phyloP scores from a whole-genome alignment of 2,113 vertebrate genomes.

The Drymodes brunneopygia region DNA sequence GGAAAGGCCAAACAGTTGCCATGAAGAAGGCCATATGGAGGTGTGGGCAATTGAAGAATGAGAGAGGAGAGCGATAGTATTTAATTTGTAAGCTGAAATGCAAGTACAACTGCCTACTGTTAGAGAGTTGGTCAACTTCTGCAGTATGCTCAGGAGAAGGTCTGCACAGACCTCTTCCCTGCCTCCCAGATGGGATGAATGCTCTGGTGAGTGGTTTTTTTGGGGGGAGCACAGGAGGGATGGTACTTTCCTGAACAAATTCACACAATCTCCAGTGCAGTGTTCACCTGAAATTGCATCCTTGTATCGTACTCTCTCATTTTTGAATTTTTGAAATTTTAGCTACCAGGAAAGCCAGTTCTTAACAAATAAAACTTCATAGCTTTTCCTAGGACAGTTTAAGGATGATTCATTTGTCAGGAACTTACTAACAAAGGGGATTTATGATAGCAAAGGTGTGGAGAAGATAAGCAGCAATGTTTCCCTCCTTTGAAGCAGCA shows the following conservation, averaged over 20 bases:
- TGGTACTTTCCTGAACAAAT: background rate
- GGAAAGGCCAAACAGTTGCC: background rate
- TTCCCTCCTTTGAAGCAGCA: background rate
- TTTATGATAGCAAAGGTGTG: background rate
- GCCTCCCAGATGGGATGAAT: background rate
- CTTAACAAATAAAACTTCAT: background rate
- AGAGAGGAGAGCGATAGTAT: background rate
- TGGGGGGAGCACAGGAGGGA: rapidly evolving
- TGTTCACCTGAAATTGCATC: background rate
- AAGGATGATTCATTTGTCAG: background rate
- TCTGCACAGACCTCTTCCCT: background rate
- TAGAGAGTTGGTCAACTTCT: background rate
- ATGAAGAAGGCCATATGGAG: background rate
- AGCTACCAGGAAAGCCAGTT: background rate
- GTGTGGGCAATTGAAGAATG: background rate
- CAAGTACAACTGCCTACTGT: background rate
- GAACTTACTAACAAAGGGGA: background rate
- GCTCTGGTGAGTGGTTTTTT: background rate
- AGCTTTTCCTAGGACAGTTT: background rate
- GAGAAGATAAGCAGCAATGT: background rate
- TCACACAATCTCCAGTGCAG: background rate
- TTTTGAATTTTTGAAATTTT: background rate
- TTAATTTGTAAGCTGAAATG: background rate
- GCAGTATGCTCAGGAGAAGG: background rate
- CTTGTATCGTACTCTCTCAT: background rate